Percentiles rank a stretch among this genome's conserved stretches.
These are phyloP conservation scores for Denticeps clupeoides DNA, from an alignment of 2,797 vertebrate genomes.

Conservation along the genomic window DNA sequence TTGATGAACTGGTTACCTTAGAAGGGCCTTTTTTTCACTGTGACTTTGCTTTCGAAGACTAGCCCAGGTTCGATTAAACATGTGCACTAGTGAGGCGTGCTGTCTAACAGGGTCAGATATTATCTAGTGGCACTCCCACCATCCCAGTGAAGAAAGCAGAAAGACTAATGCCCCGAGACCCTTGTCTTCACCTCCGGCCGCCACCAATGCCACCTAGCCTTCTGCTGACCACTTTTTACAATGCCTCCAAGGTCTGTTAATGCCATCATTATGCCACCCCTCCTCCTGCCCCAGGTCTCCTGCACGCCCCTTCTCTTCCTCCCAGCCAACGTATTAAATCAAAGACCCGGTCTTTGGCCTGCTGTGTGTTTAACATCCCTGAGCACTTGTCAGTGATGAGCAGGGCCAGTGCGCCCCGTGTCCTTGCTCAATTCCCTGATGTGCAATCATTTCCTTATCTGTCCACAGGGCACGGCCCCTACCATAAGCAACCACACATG, in stretches of 20 bases:
- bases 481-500: constrained; percentile 21
- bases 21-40: neutral
- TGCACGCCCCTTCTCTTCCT: constrained; percentile 2
- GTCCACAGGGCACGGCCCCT: constrained; percentile 30
- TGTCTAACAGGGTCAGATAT: constrained; percentile 9
- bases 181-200: too few relatives aligned
- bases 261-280: constrained; percentile 16
- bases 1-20: too few relatives aligned
- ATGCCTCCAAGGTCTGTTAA: constrained; percentile 27
- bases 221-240: constrained; percentile 19
- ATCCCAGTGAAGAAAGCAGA: too few relatives aligned
- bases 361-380: constrained; percentile 37
- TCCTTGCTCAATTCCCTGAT: constrained; percentile 33
- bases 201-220: neutral
- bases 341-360: constrained; percentile 24
- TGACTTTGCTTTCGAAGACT: neutral
- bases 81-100: constrained; percentile 18
- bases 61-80: constrained; percentile 13
- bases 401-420: constrained; percentile 25
- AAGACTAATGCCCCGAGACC: neutral
- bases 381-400: constrained; percentile 36
- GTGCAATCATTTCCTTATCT: constrained; percentile 38
- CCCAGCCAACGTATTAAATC: constrained; percentile 31
- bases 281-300: neutral
- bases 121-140: neutral